Conservation (phyloP, 2,797 vertebrate species). For the Epinephelus awoara region DNA sequence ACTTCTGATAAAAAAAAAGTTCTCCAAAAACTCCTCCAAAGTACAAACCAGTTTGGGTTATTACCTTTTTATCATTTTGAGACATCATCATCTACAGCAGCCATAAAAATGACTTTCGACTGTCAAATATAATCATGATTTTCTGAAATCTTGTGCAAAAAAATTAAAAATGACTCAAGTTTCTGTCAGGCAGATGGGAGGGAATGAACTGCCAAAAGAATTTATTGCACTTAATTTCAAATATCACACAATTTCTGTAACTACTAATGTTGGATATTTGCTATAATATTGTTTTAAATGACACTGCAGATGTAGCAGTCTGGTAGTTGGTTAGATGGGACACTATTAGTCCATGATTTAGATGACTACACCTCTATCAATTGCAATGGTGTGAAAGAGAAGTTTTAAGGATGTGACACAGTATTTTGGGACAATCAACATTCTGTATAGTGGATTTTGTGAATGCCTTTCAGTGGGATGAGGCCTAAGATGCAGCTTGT, state of each 20-base stretch:
- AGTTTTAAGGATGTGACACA: background rate
- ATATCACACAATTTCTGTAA: background rate
- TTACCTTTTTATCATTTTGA: conserved; percentile 12
- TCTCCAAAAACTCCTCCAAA: background rate
- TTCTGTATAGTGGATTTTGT: background rate
- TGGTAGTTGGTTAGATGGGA: background rate
- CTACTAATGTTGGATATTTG: background rate
- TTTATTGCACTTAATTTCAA: background rate
- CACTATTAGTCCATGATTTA: background rate
- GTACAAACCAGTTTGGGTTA: conserved; percentile 5
- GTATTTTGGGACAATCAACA: background rate
- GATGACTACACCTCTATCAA: background rate
- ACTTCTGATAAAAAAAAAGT: conserved; percentile 12
- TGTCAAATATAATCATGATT: background rate
- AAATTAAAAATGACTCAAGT: background rate
- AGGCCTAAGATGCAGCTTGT: background rate
- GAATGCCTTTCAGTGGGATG: background rate
- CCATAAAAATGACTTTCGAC: background rate
- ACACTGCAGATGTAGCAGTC: background rate
- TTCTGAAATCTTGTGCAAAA: background rate
- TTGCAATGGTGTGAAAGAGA: background rate
- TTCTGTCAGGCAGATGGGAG: background rate
- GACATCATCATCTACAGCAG: background rate
- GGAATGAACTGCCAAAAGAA: conserved; percentile 6
- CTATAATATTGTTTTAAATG: background rate